Base-by-base conservation (phyloP, 2,888 invertebrate genomes). In the Thyatira batis region DNA sequence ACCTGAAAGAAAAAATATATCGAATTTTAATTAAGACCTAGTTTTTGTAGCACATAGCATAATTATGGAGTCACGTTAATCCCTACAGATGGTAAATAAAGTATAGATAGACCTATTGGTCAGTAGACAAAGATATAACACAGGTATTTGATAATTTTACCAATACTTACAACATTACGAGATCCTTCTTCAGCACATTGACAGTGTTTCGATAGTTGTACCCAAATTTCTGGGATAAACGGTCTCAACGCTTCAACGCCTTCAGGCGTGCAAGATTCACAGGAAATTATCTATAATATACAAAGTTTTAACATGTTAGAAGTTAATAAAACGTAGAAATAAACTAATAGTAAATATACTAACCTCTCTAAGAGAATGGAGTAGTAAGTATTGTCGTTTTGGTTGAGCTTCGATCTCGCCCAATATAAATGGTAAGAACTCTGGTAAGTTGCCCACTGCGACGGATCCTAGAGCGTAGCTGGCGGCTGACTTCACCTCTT, bases 141-240 rank as follows among this genome's bases (percentile, higher is more conserved):
- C n/a, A n/a, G n/a, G n/a, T n/a, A n/a, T n/a, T 25, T 49, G 33
- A 43, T 21, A 6, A 45, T 8, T n/a, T 30, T 2, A 23, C 20
- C 5, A 30, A 58, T 60, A 91, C 92, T 71, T 79, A 92, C 99
- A 4, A 99, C 99, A 87, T 99, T 99, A 57, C 99, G 94, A 6
- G 99, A 99, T 43, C 99, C 99, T 88, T 99, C 99, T 89, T 99
- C 99, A 0, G 95, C 95, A 80, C 98, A 99, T 84, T 98, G 98
- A 73, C 99, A 98, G 81, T 99, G 98, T 73, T 96, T 95, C 71
- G 99, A 97, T 33, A 99, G 90, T 80, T 98, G 96, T 50, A 94
- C 93, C 98, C 98, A 99, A 74, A 99, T 98, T 54, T 96, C 95
- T 55, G 96, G 96, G 61, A 97, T 96, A 66, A 96, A 97, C 5